A percentile compares a stretch with the other conserved stretches of the same genome.
Evolutionary conservation across 2,888 invertebrate species (phyloP).

Genomic region (Parasteatoda lunata): DNA sequence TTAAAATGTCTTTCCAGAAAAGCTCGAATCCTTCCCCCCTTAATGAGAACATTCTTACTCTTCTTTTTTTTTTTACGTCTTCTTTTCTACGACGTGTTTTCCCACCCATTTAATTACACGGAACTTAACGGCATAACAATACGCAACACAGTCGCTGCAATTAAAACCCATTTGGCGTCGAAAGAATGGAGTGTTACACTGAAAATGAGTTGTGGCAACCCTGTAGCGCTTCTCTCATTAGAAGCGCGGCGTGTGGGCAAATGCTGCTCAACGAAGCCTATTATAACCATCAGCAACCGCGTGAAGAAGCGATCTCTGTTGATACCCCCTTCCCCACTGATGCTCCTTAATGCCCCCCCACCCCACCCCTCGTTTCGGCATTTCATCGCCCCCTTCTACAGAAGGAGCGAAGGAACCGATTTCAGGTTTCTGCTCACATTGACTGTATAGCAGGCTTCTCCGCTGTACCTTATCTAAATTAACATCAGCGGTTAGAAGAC

Average conservation of each 20-base stretch:
- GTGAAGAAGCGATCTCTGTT: constrained; percentile 65
- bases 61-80: not conserved
- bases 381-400: constrained; percentile 23
- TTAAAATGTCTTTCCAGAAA: not conserved
- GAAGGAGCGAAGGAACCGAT: constrained; percentile 37
- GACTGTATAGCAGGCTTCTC: constrained; percentile 28
- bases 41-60: constrained; percentile 49
- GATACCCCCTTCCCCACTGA: constrained; percentile 22
- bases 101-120: constrained; percentile 50
- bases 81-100: constrained; percentile 6
- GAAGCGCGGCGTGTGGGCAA: constrained; percentile 61
- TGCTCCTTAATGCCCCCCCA: constrained; percentile 44
- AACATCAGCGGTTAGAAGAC: constrained; percentile 60
- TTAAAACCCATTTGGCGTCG: constrained; percentile 58
- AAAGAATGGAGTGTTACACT: constrained; percentile 13
- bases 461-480: constrained; percentile 64
- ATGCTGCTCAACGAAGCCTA: constrained; percentile 65
- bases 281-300: constrained; percentile 63
- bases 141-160: constrained; percentile 30
- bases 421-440: constrained; percentile 34
- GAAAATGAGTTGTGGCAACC: constrained; percentile 46
- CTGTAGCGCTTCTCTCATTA: constrained; percentile 58
- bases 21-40: constrained; percentile 4
- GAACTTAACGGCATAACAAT: constrained; percentile 8
- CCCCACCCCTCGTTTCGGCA: constrained; percentile 18